These are phyloP conservation scores for Merluccius polli DNA, from an alignment of 2,797 vertebrate genomes.

Conservation along the genomic window DNA sequence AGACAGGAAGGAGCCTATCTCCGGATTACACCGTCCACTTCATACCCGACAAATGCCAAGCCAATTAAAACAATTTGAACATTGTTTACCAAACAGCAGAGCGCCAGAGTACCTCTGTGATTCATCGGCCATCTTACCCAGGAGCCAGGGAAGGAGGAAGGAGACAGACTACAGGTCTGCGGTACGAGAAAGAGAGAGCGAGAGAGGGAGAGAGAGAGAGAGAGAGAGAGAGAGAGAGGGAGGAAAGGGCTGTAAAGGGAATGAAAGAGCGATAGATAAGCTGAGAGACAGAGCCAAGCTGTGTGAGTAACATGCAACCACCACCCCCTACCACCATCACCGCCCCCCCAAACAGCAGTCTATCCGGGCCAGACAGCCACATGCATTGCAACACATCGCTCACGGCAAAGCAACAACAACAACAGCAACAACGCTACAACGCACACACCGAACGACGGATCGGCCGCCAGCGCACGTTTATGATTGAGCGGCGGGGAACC, in stretches of 20 bases:
- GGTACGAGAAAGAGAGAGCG: background rate
- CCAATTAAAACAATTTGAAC: slow-evolving; percentile 23
- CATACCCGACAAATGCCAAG: slow-evolving; percentile 7
- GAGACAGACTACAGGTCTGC: background rate
- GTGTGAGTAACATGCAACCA: background rate
- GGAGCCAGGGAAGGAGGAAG: slow-evolving; percentile 5
- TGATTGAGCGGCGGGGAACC: background rate
- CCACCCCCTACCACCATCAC: slow-evolving; percentile 16
- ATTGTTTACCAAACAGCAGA: slow-evolving; percentile 23
- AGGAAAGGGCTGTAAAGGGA: too few species aligned
- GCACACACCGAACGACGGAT: background rate
- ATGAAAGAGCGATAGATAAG: background rate
- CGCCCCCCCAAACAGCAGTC: too few species aligned
- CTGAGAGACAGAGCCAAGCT: background rate
- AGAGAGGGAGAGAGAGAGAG: too few species aligned
- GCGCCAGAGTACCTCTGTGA: slow-evolving; percentile 14
- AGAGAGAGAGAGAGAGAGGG: background rate
- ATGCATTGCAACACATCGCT: background rate
- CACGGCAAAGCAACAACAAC: background rate
- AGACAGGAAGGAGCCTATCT: slow-evolving; percentile 9
- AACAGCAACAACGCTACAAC: too few species aligned
- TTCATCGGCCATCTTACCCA: slow-evolving; percentile 11
- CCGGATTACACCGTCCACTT: slow-evolving; percentile 1
- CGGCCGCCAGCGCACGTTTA: too few species aligned
- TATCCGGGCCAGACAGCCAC: background rate